These are phyloP conservation scores for Cyrtorhinus lividipennis DNA, from an alignment of 1,140 invertebrate genomes.

Conservation along the genomic window DNA sequence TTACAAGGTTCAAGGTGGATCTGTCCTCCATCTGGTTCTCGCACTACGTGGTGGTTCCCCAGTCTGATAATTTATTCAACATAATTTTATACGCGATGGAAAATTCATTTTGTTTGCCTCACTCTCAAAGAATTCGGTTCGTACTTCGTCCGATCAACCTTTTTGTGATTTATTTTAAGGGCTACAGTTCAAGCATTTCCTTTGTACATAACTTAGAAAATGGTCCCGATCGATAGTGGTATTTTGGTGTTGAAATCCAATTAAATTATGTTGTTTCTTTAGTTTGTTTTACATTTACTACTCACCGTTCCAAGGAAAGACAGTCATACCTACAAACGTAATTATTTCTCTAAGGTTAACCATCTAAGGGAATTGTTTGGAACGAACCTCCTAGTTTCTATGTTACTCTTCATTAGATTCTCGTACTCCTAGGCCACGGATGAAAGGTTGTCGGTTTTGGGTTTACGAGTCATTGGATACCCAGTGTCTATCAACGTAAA, in stretches of 20 bases:
- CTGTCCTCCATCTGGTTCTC: constrained; percentile 97
- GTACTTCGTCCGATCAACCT: neutral
- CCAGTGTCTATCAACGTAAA: neutral
- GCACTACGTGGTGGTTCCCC: constrained; percentile 51
- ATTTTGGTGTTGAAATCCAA: too few species aligned
- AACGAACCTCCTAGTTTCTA: too few species aligned
- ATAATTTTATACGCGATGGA: neutral
- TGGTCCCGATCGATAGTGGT: too few species aligned
- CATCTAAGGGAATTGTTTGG: too few species aligned
- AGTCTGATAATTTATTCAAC: constrained; percentile 8
- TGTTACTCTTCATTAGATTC: too few species aligned
- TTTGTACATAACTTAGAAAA: neutral
- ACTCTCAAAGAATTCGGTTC: neutral
- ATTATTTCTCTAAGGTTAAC: neutral
- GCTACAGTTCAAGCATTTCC: neutral
- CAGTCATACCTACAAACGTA: neutral
- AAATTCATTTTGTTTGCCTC: neutral
- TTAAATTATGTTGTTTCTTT: too few species aligned
- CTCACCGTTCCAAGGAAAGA: neutral
- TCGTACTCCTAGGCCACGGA: too few species aligned
- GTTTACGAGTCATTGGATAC: neutral
- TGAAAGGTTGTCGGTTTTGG: too few species aligned
- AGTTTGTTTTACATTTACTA: too few species aligned
- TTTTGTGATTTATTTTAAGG: neutral
- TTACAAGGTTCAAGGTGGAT: constrained; percentile 98